Conservation (phyloP, 2,113 vertebrate genomes). For the Thermophis baileyi region DNA sequence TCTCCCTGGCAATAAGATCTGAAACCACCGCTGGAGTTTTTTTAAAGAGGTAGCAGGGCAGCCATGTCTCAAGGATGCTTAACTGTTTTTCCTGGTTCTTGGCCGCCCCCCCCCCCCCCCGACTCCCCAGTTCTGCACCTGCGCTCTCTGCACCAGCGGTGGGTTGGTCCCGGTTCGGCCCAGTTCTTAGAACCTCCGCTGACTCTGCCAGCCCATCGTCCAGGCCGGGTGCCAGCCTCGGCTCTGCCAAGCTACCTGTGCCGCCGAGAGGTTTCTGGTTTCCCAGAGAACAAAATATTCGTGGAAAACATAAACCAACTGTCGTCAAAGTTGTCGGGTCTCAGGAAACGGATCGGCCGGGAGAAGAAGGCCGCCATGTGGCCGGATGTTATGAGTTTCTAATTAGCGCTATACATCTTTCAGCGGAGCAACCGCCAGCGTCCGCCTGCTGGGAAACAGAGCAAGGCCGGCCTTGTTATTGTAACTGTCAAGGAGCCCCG, state of each 20-base stretch:
- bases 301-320: conserved; percentile 91
- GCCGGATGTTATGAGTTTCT: conserved; percentile 99
- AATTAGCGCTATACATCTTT: conserved; percentile 99
- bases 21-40: too few species aligned
- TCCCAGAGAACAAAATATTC: conserved; percentile 77
- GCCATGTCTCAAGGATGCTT: too few species aligned
- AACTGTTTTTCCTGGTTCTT: too few species aligned
- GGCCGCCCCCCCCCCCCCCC: too few species aligned
- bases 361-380: conserved; percentile 99
- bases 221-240: conserved; percentile 33
- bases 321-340: conserved; percentile 94
- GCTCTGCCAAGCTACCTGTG: conserved; percentile 48
- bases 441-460: conserved; percentile 92
- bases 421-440: conserved; percentile 83
- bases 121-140: too few species aligned
- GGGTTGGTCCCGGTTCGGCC: too few species aligned
- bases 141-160: too few species aligned
- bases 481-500: conserved; percentile 85
- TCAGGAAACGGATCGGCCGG: conserved; percentile 95
- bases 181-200: too few species aligned
- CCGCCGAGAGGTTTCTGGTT: conserved; percentile 60
- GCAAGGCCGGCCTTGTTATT: conserved; percentile 81
- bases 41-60: too few species aligned
- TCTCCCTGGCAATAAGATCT: too few species aligned
- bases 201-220: conserved; percentile 3